Base-by-base conservation (phyloP, 2,113 vertebrate species). In the Alexandromys fortis region DNA sequence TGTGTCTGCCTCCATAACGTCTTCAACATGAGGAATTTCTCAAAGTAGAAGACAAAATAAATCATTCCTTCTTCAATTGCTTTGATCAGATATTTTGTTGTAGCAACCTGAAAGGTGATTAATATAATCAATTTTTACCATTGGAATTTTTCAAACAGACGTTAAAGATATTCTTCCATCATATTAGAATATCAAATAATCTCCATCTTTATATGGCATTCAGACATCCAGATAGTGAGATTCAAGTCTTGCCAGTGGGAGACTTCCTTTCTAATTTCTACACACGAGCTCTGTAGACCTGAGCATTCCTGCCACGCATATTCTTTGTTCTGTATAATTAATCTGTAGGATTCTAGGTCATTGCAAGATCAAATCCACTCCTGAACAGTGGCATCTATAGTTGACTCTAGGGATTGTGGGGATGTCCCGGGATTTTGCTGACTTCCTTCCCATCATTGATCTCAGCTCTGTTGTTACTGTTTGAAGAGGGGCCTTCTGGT, bases 131-230 rank as follows among this genome's bases (percentile, higher is more conserved):
- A 19, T 61, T 65, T 85, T 73, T 78, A 49, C 16, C 45, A 81
- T 5, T 24, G 63, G 1, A 68, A 52, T 49, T 94, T 96, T 96
- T 72, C 65, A 24, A 85, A 79, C 8, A 70, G 10, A 72, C 3
- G 33, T 78, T 61, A 77, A 89, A 96, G 24, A 28, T 77, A 58
- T 70, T 94, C 52, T 88, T 92, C 55, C 38, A 61, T 92, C 24
- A 87, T 63, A 58, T 58, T 58, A 58, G 58, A 87, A 13, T 52
- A 72, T 0, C 67, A 89, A 92, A 67, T 49, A 88, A 61, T 90
- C n/a, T 61, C 6, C 52, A 55, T 85, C 49, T 65, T 63, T 52
- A n/a, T 16, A 79, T 22, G 47, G 35, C 30, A 91, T 33, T 68
- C n/a, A 19, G 42, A 65, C 45, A 9, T 17, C 6, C 52, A 73